phyloP scores from a whole-genome alignment of 2,113 vertebrate genomes.

The Catagonus wagneri region DNA sequence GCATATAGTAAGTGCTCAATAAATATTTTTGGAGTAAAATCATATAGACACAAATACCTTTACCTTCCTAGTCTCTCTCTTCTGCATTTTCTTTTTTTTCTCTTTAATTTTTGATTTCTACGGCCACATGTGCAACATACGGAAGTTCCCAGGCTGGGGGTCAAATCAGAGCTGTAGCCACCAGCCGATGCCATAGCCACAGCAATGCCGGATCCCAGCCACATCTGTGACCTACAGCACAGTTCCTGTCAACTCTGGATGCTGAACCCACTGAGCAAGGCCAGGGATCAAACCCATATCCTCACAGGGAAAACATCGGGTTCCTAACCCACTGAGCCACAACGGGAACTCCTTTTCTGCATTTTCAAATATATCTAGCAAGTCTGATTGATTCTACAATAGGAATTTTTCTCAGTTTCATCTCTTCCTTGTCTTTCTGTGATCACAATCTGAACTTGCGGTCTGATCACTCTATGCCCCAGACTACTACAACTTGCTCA shows the following conservation, averaged over 20 bases:
- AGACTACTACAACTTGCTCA: background rate
- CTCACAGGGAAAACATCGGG: too few species aligned
- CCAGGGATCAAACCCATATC: too few species aligned
- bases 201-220: too few species aligned
- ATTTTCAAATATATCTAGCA: slow-evolving; percentile 7
- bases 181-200: too few species aligned
- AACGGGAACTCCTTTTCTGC: background rate
- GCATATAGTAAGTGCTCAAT: background rate
- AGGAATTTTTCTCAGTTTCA: background rate
- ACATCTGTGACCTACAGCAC: too few species aligned
- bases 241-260: too few species aligned
- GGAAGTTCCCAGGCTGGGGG: too few species aligned
- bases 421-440: background rate
- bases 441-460: background rate
- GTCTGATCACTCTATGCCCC: background rate
- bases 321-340: too few species aligned
- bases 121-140: too few species aligned
- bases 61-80: background rate
- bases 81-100: slow-evolving; percentile 9
- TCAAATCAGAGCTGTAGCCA: too few species aligned
- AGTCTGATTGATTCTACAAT: background rate
- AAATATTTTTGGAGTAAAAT: slow-evolving; percentile 27
- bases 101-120: too few species aligned
- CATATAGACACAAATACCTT: background rate
- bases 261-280: too few species aligned